Conservation (phyloP, 2,888 invertebrate species). For the Trissoscelio sp. region DNA sequence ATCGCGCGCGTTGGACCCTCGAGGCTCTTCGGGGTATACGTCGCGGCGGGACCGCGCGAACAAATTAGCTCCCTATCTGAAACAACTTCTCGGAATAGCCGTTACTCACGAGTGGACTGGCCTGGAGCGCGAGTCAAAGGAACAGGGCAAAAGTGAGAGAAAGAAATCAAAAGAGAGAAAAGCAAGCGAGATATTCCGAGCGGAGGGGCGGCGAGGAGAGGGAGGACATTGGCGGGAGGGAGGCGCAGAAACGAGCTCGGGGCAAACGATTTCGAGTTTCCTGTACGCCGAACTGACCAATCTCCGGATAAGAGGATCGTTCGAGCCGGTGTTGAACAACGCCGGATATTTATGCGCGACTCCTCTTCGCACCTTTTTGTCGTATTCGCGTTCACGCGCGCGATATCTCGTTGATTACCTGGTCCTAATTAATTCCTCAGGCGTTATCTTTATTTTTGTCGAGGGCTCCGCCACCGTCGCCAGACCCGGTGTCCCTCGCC, state of each 20-base stretch:
- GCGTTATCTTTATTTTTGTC: conserved; percentile 79
- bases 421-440: conserved; percentile 82
- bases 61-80: conserved; percentile 83
- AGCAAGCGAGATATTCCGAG: conserved; percentile 62
- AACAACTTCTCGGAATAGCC: conserved; percentile 83
- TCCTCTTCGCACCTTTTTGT: conserved; percentile 79
- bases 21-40: conserved; percentile 51
- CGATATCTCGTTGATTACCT: conserved; percentile 81
- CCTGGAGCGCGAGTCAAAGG: conserved; percentile 71
- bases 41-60: conserved; percentile 77
- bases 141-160: conserved; percentile 69
- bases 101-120: conserved; percentile 78
- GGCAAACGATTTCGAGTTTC: conserved; percentile 78
- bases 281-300: conserved; percentile 73
- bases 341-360: conserved; percentile 80
- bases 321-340: conserved; percentile 80
- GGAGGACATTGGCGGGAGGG: conserved; percentile 30
- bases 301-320: conserved; percentile 79
- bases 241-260: conserved; percentile 62
- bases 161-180: conserved; percentile 68
- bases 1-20: conserved; percentile 49
- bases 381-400: conserved; percentile 70
- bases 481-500: conserved; percentile 18
- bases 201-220: conserved; percentile 43
- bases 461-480: conserved; percentile 63